Evolutionary conservation across 1,140 invertebrate genomes (phyloP), one percentile per base, ranked within the genome.

Genomic region (Pachyrhynchus sulphureomaculatus): DNA sequence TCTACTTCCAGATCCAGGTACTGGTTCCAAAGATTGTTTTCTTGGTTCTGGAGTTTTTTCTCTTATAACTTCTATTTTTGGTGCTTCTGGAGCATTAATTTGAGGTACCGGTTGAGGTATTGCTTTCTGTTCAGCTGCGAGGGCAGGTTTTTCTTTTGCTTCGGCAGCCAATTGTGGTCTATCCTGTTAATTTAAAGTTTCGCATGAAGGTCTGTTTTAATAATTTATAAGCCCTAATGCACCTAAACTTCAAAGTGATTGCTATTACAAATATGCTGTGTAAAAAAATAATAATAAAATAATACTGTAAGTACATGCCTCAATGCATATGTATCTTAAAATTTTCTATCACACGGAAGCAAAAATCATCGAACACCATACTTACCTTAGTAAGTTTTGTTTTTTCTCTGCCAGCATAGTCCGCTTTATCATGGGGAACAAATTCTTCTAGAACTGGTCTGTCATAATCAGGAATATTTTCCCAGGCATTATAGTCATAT

Each of bases 21-120:
- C 86, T n/a, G 90, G 89, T 49, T 85, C 87, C 53, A 93, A 77
- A 0, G 91, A 93, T 20, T 88, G 81, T 74, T 89, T 91, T 37
- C 88, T 83, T 24, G 82, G 81, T 68, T 88, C 86, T 6, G 89
- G 89, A 32, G 88, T 85, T 69, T 85, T 86, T 71, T 93, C 91
- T 48, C 85, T 84, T 64, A 86, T 88, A 15, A 94, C 89, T 76
- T 92, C 91, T 72, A 94, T 92, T 75, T 91, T 92, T 9, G 91
- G 90, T 63, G 88, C 81, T 32, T 89, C 87, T 15, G 85, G 85
- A n/a, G 85, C 85, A 68, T 90, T 90, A 71, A 91, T 90, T 78
- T 88, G 88, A 17, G 88, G 86, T 26, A 86, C 78, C 73, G 81
- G 84, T n/a, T n/a, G n/a, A 24, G 80, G 81, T 54, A 69, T 67